Evolutionary conservation across 2,888 invertebrate genomes (phyloP), one percentile per base, ranked within the genome.

Genomic region (Griposia aprilina): DNA sequence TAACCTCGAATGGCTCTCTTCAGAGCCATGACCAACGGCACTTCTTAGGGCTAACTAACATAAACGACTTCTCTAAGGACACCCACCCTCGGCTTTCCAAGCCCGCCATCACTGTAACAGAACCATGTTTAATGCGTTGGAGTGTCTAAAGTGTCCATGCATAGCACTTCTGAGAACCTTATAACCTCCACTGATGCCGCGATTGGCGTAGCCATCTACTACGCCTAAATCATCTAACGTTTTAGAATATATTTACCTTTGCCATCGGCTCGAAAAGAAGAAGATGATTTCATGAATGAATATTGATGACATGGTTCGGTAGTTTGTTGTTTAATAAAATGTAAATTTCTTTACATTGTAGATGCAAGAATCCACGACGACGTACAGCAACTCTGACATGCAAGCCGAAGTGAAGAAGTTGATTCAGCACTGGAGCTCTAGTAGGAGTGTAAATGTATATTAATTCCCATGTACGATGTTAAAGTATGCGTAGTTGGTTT

Each of bases 301-400:
- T 65, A 15, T n/a, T 41, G 41, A 65, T n/a, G 65, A 41, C n/a
- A 41, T 65, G 4, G n/a, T 65, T 41, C 7, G 26, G 26, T 67
- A 48, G 20, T 26, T 48, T 26, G 7, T 26, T 67, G 13, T n/a
- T 41, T 41, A n/a, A 23, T 63, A n/a, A 15, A 41, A n/a, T 41
- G 41, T 41, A n/a, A 41, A 41, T 41, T 65, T n/a, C 17, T n/a
- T 41, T 45, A 45, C 26, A 2, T 11, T 60, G 5, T 45, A 80
- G 77, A n/a, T n/a, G n/a, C 50, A 69, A 30, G 70, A 60, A 20
- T 8, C 57, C 7, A n/a, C 81, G 20, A 77, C 26, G 23, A 52
- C 30, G 36, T 57, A 17, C 36, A 55, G 13, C n/a, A 62, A 55
- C 45, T 45, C n/a, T 2, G 15, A 63, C 0, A 17, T 69, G 36